Percentiles rank a stretch among this genome's conserved stretches.
phyloP scores from a whole-genome alignment of 2,113 vertebrate species.

The Sula dactylatra region DNA sequence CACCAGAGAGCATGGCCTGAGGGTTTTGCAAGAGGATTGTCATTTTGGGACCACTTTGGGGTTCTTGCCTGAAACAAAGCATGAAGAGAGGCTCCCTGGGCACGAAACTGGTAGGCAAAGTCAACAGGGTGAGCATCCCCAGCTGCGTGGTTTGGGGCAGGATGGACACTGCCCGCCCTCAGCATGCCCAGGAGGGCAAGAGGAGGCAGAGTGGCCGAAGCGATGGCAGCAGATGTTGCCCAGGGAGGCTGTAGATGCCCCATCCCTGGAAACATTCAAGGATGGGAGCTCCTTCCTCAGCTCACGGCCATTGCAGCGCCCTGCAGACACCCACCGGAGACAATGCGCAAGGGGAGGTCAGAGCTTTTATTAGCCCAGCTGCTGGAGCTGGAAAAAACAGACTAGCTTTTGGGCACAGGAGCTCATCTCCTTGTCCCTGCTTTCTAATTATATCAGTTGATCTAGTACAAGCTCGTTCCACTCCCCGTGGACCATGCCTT shows the following conservation, averaged over 20 bases:
- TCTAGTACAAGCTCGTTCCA: neutral
- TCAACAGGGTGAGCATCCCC: neutral
- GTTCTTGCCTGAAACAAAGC: neutral
- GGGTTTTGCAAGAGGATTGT: neutral
- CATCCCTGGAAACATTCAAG: neutral
- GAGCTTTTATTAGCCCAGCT: slow-evolving; percentile 37
- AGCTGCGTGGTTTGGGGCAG: neutral
- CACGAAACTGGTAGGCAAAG: neutral
- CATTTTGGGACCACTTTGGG: neutral
- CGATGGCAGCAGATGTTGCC: too few species aligned
- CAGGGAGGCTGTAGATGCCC: neutral
- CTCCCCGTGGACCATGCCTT: neutral
- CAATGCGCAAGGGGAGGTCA: neutral
- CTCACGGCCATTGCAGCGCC: neutral
- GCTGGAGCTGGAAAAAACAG: neutral
- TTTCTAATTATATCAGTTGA: slow-evolving; percentile 54
- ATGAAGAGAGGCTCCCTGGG: neutral
- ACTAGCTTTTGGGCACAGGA: neutral
- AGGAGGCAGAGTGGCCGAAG: accelerated
- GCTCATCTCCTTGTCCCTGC: slow-evolving; percentile 34
- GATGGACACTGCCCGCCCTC: accelerated
- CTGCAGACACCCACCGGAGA: neutral
- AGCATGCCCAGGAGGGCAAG: accelerated
- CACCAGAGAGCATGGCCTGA: neutral
- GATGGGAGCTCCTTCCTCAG: neutral